These are phyloP conservation scores for Tuberolachnus salignus DNA, from an alignment of 2,888 invertebrate genomes.

Conservation along the genomic window DNA sequence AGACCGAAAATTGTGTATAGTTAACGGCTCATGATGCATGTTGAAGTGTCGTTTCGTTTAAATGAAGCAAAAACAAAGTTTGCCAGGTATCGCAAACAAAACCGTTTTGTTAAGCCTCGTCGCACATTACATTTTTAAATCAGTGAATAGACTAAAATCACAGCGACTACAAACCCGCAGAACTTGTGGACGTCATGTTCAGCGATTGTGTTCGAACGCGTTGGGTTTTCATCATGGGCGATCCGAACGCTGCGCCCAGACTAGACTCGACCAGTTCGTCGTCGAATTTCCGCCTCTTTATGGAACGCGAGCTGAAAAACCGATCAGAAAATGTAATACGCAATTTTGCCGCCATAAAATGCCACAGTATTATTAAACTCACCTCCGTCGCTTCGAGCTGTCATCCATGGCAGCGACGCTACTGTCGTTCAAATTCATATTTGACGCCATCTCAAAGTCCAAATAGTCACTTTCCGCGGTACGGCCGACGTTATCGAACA, in stretches of 20 bases:
- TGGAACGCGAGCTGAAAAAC: constrained; percentile 79
- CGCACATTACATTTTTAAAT: too few species aligned
- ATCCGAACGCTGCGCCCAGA: constrained; percentile 65
- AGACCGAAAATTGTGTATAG: too few species aligned
- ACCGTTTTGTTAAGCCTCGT: too few species aligned
- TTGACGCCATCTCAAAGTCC: constrained; percentile 25
- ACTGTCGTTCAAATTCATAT: constrained; percentile 39
- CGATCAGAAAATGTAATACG: not conserved
- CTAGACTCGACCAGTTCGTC: constrained; percentile 96
- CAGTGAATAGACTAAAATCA: too few species aligned
- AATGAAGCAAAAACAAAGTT: too few species aligned
- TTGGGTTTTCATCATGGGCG: constrained; percentile 59
- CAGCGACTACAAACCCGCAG: constrained; percentile 9
- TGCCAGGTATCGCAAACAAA: too few species aligned
- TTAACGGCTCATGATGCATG: too few species aligned
- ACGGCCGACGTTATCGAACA: not conserved
- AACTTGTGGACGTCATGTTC: constrained; percentile 59
- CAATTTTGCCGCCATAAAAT: not conserved
- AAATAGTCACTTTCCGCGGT: not conserved
- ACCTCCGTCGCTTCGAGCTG: constrained; percentile 57
- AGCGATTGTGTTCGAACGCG: constrained; percentile 64
- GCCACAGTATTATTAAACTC: not conserved
- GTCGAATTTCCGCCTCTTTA: constrained; percentile 93
- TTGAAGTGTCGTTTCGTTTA: too few species aligned
- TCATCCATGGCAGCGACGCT: constrained; percentile 29